Percentiles rank a stretch among this genome's conserved stretches.
Evolutionary conservation across 2,888 invertebrate genomes (phyloP).

Genomic region (Eilema griseolum): DNA sequence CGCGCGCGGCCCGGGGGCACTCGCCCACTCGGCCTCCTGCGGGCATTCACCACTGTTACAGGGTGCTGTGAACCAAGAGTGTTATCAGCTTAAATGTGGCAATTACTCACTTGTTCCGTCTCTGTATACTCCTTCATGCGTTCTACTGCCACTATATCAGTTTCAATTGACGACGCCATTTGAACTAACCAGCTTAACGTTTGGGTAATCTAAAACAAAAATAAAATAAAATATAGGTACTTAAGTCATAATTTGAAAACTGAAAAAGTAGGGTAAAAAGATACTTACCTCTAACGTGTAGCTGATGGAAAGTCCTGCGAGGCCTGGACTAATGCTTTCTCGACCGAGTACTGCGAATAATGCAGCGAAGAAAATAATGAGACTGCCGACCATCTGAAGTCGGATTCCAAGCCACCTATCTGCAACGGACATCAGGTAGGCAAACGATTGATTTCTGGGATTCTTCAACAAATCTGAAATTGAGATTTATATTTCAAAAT

Average conservation of each 20-base stretch:
- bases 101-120: slow-evolving; percentile 88
- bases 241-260: no score
- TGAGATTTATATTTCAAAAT: not conserved
- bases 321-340: slow-evolving; percentile 90
- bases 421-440: slow-evolving; percentile 96
- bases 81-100: not conserved
- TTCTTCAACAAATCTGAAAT: slow-evolving; percentile 93
- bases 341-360: slow-evolving; percentile 95
- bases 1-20: slow-evolving; percentile 87
- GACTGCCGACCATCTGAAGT: slow-evolving; percentile 98
- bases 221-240: not conserved
- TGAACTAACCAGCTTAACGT: slow-evolving; percentile 98
- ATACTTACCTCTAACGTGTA: slow-evolving; percentile 92
- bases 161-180: slow-evolving; percentile 98
- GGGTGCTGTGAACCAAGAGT: not conserved
- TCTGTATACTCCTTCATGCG: slow-evolving; percentile 98
- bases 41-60: not conserved
- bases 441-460: slow-evolving; percentile 95
- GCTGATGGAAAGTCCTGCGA: slow-evolving; percentile 96
- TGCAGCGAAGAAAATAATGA: slow-evolving; percentile 97
- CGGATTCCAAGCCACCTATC: slow-evolving; percentile 98
- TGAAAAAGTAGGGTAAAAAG: not conserved
- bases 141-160: slow-evolving; percentile 98
- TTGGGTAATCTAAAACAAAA: slow-evolving; percentile 92
- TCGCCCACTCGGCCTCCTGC: slow-evolving; percentile 93